phyloP scores from a whole-genome alignment of 2,113 vertebrate species.

The Clarias batrachus region DNA sequence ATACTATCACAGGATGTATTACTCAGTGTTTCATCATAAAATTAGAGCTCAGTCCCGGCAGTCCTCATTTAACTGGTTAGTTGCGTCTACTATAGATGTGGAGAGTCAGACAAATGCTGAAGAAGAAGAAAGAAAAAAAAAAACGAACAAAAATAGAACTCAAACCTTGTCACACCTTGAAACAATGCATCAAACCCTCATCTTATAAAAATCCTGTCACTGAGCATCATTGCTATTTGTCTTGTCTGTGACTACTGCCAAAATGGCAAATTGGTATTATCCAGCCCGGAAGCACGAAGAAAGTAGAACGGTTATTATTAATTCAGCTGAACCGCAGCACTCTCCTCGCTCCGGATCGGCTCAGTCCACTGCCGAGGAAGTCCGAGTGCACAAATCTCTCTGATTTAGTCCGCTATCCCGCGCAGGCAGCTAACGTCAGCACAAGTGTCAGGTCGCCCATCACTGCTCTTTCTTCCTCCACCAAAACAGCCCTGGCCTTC shows the following conservation, averaged over 20 bases:
- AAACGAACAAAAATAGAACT: conserved; percentile 38
- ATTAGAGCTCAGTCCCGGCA: conserved; percentile 49
- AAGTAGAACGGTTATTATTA: conserved; percentile 8
- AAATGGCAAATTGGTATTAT: conserved; percentile 24
- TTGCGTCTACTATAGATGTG: conserved; percentile 43
- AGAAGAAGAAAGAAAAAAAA: background rate
- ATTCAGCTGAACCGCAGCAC: background rate
- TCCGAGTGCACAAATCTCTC: conserved; percentile 64
- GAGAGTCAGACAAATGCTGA: conserved; percentile 33
- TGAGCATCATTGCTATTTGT: conserved; percentile 15
- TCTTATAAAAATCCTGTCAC: conserved; percentile 29
- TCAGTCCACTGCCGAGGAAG: conserved; percentile 13
- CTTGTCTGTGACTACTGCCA: conserved; percentile 23
- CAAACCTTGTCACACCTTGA: conserved; percentile 44
- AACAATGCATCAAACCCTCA: conserved; percentile 35
- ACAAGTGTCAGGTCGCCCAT: conserved; percentile 69
- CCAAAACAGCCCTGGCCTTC: conserved; percentile 54
- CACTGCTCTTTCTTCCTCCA: conserved; percentile 58
- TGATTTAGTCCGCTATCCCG: conserved; percentile 67
- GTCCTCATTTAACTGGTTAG: conserved; percentile 54
- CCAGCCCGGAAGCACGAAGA: conserved; percentile 10
- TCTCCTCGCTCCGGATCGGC: background rate
- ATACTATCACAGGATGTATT: conserved; percentile 46
- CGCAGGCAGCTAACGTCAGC: conserved; percentile 68
- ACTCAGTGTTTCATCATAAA: conserved; percentile 56